phyloP scores from a whole-genome alignment of 2,113 vertebrate species.

The Neomonachus schauinslandi region DNA sequence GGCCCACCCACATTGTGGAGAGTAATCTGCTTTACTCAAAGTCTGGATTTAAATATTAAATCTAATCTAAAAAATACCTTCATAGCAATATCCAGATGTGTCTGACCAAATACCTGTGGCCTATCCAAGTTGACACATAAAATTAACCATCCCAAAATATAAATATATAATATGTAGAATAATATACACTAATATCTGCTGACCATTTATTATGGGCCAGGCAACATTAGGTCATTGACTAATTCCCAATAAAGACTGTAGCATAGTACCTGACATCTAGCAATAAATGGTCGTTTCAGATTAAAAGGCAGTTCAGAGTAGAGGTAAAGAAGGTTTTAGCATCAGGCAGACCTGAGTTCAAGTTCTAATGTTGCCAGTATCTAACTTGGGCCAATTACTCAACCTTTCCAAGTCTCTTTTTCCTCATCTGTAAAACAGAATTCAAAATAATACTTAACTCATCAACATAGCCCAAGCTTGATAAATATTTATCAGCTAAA shows the following conservation, averaged over 20 bases:
- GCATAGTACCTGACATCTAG: not conserved
- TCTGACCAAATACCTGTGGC: not conserved
- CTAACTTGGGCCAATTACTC: not conserved
- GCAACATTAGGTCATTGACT: not conserved
- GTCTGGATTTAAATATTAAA: not conserved
- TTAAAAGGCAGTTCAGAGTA: not conserved
- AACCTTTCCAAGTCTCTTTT: not conserved
- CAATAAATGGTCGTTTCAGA: not conserved
- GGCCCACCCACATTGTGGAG: not conserved
- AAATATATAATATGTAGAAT: not conserved
- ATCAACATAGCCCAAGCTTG: not conserved
- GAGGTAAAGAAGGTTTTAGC: not conserved
- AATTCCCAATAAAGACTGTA: not conserved
- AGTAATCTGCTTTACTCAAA: not conserved
- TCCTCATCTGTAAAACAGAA: slow-evolving; percentile 35
- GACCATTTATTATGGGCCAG: not conserved
- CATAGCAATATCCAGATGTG: not conserved
- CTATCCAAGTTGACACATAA: not conserved
- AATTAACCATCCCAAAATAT: not conserved
- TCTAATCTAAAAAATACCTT: not conserved
- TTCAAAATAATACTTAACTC: slow-evolving; percentile 61
- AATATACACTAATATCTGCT: not conserved
- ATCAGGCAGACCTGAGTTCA: not conserved
- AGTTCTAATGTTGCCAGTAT: not conserved
- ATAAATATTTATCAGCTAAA: not conserved